Evolutionary conservation across 2,888 invertebrate species (phyloP), one percentile per base, ranked within the genome.

Genomic region (Cyclophora punctaria): DNA sequence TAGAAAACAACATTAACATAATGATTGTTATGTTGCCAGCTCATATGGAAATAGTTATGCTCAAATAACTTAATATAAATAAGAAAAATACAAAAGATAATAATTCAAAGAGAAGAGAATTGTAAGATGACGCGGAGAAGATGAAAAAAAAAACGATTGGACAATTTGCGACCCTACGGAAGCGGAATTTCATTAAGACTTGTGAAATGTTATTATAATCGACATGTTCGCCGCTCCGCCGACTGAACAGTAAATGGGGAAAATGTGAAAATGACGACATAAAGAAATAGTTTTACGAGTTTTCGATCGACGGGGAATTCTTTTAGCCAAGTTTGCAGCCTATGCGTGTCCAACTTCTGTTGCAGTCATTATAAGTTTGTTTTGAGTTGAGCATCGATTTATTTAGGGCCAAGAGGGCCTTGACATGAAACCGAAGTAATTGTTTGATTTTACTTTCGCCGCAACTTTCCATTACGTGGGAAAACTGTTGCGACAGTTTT

Each of bases 291-390:
- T 47, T 37, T 37, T 5, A 50, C 41, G 47, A 41, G 40, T 47
- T 37, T 37, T 5, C 37, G 37, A 37, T 37, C 20, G 46, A 43
- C 42, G 45, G 44, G 34, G 34, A 49, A 52, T 49, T 51, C 2
- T 49, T 51, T 49, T 40, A 35, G 44, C 34, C 40, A 48, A 53
- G 49, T 56, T 47, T 45, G 33, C 40, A 48, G 34, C 55, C 48
- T 54, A 50, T 52, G 57, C 58, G 60, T 57, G 57, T 52, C 51
- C 42, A 57, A 60, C 52, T 64, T 62, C 48, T 46, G 49, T 45
- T 60, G 60, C 59, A 61, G 55, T 63, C 59, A 60, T 63, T 66
- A 63, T 60, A 66, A 63, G 56, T 65, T 65, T 48, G 40, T 46
- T 50, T 50, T 47, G 50, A 48, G 52, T 50, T 60, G 44, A 48